Percentiles rank a stretch among this genome's conserved stretches.
Conservation (phyloP, 2,888 invertebrate genomes). For the Lithophane socia region DNA sequence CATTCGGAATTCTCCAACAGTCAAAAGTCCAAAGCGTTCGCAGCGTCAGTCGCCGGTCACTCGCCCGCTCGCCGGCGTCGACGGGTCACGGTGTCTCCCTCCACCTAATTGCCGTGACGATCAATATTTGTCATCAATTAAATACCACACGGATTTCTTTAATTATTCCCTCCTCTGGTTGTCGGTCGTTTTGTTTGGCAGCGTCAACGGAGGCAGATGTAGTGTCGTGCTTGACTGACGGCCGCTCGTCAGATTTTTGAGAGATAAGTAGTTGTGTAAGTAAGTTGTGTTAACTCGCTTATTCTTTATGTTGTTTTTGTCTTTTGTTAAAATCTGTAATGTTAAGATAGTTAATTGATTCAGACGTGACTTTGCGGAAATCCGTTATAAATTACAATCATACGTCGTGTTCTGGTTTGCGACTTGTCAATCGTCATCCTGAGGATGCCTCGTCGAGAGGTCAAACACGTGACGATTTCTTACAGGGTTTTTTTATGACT, state of each 20-base stretch:
- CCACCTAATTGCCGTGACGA: constrained; percentile 81
- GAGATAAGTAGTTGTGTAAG: constrained; percentile 40
- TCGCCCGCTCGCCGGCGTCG: constrained; percentile 56
- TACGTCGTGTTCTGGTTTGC: too few relatives aligned
- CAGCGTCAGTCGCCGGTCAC: constrained; percentile 32
- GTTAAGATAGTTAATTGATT: not conserved
- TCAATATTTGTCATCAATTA: constrained; percentile 88
- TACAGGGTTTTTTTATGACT: too few relatives aligned
- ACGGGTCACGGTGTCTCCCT: constrained; percentile 70
- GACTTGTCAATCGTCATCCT: too few relatives aligned
- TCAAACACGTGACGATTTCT: too few relatives aligned
- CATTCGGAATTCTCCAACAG: not conserved
- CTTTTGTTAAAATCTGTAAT: constrained; percentile 14
- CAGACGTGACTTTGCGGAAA: too few relatives aligned
- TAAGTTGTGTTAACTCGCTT: constrained; percentile 43
- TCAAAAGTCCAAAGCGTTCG: constrained; percentile 14
- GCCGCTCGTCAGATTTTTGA: constrained; percentile 33
- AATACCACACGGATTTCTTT: constrained; percentile 74
- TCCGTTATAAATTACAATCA: too few relatives aligned
- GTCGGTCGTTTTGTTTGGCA: constrained; percentile 60
- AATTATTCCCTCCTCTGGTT: constrained; percentile 70
- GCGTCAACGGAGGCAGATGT: constrained; percentile 55
- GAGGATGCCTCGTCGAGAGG: too few relatives aligned
- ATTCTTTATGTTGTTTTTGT: constrained; percentile 32
- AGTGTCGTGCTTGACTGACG: constrained; percentile 35